These are phyloP conservation scores for Hylyphantes graminicola DNA, from an alignment of 1,140 invertebrate genomes.

Conservation along the genomic window DNA sequence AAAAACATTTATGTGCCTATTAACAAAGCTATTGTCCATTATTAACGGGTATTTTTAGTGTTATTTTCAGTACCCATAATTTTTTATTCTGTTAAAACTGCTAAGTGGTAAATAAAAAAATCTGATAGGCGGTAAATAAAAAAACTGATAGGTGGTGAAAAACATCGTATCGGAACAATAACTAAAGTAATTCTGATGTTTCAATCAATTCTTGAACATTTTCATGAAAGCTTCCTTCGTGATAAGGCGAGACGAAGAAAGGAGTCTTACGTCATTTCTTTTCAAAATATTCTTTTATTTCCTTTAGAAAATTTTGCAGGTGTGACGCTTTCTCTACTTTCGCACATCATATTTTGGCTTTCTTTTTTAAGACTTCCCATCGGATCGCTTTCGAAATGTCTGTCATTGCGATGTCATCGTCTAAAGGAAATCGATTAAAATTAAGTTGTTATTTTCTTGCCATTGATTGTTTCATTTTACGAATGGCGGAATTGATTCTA, in stretches of 20 bases:
- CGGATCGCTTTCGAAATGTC: slow-evolving; percentile 38
- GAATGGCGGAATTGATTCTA: too few relatives aligned
- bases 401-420: slow-evolving; percentile 37
- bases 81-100: too few relatives aligned
- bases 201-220: not conserved
- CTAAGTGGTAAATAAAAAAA: too few relatives aligned
- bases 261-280: not conserved
- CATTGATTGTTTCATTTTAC: not conserved
- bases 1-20: too few relatives aligned
- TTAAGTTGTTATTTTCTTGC: slow-evolving; percentile 40
- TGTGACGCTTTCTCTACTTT: slow-evolving; percentile 14
- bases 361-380: slow-evolving; percentile 30
- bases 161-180: not conserved
- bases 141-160: not conserved
- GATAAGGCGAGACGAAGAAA: not conserved
- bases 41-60: too few relatives aligned
- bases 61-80: too few relatives aligned
- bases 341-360: not conserved
- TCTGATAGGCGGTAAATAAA: not conserved
- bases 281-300: slow-evolving; percentile 6
- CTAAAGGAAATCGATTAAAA: slow-evolving; percentile 47
- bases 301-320: slow-evolving; percentile 22
- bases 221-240: not conserved
- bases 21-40: too few relatives aligned
- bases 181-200: not conserved